These are phyloP conservation scores for Leptothorax acervorum DNA, from an alignment of 2,888 invertebrate species.

Conservation along the genomic window DNA sequence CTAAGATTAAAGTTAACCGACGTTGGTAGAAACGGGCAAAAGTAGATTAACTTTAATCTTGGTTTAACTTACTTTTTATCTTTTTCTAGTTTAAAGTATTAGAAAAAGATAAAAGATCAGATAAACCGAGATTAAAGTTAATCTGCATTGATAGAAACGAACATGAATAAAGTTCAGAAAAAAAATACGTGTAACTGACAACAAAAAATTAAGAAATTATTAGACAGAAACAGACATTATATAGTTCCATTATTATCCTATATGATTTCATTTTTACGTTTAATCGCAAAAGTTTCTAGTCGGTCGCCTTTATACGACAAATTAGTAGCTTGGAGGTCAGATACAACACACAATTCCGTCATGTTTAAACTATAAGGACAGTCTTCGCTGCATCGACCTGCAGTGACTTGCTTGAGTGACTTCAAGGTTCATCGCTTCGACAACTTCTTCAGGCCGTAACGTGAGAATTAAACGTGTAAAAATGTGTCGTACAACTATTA, in stretches of 20 bases:
- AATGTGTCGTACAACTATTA: not conserved
- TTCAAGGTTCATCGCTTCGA: constrained; percentile 14
- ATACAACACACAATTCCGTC: not conserved
- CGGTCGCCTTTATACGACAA: constrained; percentile 17
- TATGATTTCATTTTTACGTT: not conserved
- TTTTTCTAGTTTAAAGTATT: too few relatives aligned
- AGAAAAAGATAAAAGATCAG: too few relatives aligned
- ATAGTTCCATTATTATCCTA: not conserved
- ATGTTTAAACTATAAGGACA: not conserved
- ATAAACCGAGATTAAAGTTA: too few relatives aligned
- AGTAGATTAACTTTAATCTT: too few relatives aligned
- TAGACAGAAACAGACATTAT: too few relatives aligned
- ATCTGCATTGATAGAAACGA: too few relatives aligned
- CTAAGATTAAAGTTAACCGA: too few relatives aligned
- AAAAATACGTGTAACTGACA: too few relatives aligned
- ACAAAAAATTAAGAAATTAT: too few relatives aligned
- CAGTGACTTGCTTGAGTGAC: not conserved
- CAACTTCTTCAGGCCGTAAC: not conserved
- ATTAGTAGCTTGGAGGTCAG: constrained; percentile 13
- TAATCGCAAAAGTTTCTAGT: constrained; percentile 1
- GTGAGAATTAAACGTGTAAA: not conserved
- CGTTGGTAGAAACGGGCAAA: too few relatives aligned
- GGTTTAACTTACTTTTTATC: too few relatives aligned
- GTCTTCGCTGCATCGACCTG: not conserved
- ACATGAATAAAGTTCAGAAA: too few relatives aligned